Percentiles rank a stretch among this genome's conserved stretches.
Evolutionary conservation across 2,888 invertebrate genomes (phyloP).

Genomic region (Saturnia japonica): DNA sequence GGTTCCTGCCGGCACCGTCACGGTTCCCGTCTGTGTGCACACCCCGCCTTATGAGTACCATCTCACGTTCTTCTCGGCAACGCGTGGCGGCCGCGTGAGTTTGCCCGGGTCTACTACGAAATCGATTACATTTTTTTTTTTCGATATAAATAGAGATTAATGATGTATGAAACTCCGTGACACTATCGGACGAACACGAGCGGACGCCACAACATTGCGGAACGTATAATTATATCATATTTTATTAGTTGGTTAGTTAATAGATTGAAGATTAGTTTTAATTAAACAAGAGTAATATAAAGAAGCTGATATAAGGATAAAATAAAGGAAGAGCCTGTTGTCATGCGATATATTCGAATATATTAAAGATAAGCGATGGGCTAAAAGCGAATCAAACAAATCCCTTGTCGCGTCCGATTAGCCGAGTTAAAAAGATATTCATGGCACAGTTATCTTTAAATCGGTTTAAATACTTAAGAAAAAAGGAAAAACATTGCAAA

Average conservation of each 20-base stretch:
- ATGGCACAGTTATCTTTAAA: too few species aligned
- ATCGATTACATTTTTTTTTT: constrained; percentile 4
- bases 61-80: constrained; percentile 71
- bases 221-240: constrained; percentile 32
- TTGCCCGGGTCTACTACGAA: constrained; percentile 38
- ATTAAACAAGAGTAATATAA: constrained; percentile 13
- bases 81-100: constrained; percentile 70
- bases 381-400: background rate
- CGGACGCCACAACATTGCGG: constrained; percentile 78
- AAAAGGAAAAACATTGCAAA: too few species aligned
- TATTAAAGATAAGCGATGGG: background rate
- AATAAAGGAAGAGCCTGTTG: constrained; percentile 13
- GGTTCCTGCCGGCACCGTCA: constrained; percentile 79
- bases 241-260: constrained; percentile 40
- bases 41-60: constrained; percentile 74
- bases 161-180: constrained; percentile 41
- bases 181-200: constrained; percentile 59
- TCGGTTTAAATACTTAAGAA: too few species aligned
- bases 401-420: background rate
- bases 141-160: constrained; percentile 18
- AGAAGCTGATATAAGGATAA: constrained; percentile 16
- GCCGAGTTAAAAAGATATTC: too few species aligned
- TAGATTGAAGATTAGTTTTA: constrained; percentile 23
- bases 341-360: constrained; percentile 14
- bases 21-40: constrained; percentile 75